Percentiles rank a stretch among this genome's conserved stretches.
These are phyloP conservation scores for Zygaena filipendulae DNA, from an alignment of 2,888 invertebrate species.

Conservation along the genomic window DNA sequence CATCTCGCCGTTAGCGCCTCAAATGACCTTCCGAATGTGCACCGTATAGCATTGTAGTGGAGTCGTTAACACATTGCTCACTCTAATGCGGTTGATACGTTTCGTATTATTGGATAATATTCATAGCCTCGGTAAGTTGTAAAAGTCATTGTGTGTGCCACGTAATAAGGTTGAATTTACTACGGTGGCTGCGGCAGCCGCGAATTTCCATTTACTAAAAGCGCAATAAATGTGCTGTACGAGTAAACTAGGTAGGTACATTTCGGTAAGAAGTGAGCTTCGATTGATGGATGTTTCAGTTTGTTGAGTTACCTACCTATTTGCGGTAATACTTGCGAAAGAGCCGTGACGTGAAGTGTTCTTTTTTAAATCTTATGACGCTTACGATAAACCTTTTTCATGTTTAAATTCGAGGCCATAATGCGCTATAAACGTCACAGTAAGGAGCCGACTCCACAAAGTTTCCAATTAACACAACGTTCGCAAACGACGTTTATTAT, in stretches of 20 bases:
- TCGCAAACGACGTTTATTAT: constrained; percentile 24
- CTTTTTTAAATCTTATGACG: no score
- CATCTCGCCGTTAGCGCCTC: constrained; percentile 24
- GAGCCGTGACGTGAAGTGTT: constrained; percentile 25
- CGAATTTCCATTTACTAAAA: constrained; percentile 45
- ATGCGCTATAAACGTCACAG: no score
- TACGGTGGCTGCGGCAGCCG: constrained; percentile 18
- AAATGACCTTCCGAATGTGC: constrained; percentile 41
- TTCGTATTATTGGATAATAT: constrained; percentile 33
- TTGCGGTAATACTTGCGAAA: constrained; percentile 37
- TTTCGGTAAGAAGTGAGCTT: constrained; percentile 48
- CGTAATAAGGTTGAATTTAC: constrained; percentile 30
- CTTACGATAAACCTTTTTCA: no score
- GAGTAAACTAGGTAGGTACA: not conserved
- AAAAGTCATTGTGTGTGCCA: constrained; percentile 27
- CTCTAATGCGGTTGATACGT: constrained; percentile 42
- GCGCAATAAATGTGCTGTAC: not conserved
- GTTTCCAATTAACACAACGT: constrained; percentile 28
- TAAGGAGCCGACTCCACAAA: no score
- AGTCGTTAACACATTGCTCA: constrained; percentile 46
- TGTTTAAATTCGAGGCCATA: no score
- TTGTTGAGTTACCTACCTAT: constrained; percentile 37
- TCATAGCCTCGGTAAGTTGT: not conserved
- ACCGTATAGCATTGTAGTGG: constrained; percentile 44
- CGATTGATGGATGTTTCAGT: constrained; percentile 52